A percentile compares a stretch with the other conserved stretches of the same genome.
Evolutionary conservation across 2,797 vertebrate species (phyloP).

Genomic region (Chaenodraco wilsoni): DNA sequence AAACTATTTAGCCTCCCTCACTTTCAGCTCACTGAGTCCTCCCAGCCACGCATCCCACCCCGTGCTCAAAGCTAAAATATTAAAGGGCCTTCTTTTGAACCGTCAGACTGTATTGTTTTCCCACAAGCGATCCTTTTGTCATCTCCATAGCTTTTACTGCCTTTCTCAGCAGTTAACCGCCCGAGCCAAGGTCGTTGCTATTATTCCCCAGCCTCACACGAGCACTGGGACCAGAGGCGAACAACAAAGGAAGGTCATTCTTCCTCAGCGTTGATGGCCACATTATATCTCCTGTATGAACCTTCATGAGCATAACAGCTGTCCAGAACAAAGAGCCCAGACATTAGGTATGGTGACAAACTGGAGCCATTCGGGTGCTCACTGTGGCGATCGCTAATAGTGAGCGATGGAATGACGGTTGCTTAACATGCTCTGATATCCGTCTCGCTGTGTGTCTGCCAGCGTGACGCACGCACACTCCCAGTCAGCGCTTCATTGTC

Average conservation of each 20-base stretch:
- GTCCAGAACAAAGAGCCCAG: slow-evolving; percentile 52
- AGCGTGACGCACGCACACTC: slow-evolving; percentile 7
- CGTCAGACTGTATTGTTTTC: slow-evolving; percentile 82
- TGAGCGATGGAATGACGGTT: slow-evolving; percentile 17
- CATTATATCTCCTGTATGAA: slow-evolving; percentile 65
- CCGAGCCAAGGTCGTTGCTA: slow-evolving; percentile 76
- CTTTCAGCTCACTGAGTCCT: slow-evolving; percentile 42
- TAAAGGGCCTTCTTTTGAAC: slow-evolving; percentile 77
- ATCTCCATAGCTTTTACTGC: slow-evolving; percentile 76
- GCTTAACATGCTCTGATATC: slow-evolving; percentile 18
- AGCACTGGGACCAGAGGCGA: slow-evolving; percentile 41
- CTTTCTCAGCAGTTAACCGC: slow-evolving; percentile 83
- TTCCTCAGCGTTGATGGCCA: slow-evolving; percentile 50
- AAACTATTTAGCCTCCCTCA: slow-evolving; percentile 46
- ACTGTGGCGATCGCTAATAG: slow-evolving; percentile 32
- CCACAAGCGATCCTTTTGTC: slow-evolving; percentile 74
- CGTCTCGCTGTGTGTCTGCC: slow-evolving; percentile 26
- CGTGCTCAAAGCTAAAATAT: slow-evolving; percentile 69
- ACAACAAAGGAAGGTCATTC: slow-evolving; percentile 79
- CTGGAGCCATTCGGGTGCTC: slow-evolving; percentile 15
- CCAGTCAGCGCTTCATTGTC: slow-evolving; percentile 5
- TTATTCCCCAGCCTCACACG: slow-evolving; percentile 64
- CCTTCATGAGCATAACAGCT: slow-evolving; percentile 49
- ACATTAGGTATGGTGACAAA: slow-evolving; percentile 46
- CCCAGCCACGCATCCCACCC: slow-evolving; percentile 15